Base-by-base conservation (phyloP, 2,113 vertebrate species). In the Eurystomus gularis region DNA sequence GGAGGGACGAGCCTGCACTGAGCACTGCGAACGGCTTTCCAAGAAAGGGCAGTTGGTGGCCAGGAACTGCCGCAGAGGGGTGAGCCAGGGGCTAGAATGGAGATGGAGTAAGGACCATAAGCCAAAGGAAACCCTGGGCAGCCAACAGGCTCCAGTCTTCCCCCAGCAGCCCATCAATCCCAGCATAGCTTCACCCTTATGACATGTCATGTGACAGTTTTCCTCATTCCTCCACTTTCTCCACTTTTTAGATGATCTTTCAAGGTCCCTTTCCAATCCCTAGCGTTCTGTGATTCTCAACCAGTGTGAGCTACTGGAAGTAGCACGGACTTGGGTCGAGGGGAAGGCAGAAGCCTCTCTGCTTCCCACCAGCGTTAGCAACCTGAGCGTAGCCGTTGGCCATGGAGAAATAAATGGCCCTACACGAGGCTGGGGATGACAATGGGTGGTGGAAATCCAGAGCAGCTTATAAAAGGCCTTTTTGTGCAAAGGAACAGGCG, bases 201-300 rank as follows among this genome's bases (percentile, higher is more conserved):
- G 6, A 11, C 19, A 2, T 0, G 0, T 6, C 4, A 13, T 0
- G 4, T 10, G 83, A 35, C 10, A 1, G 11, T 55, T 39, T 69
- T 39, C n/a, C 60, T 39, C 78, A 5, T 17, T 60, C 29, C 71
- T 70, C 37, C n/a, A 5, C 70, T 49, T 46, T 24, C 65, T 6
- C 77, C n/a, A n/a, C n/a, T n/a, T n/a, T n/a, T n/a, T n/a, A n/a
- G n/a, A n/a, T n/a, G n/a, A n/a, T n/a, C n/a, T n/a, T n/a, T n/a
- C n/a, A n/a, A n/a, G n/a, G n/a, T n/a, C n/a, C n/a, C n/a, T n/a
- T n/a, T n/a, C n/a, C n/a, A n/a, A n/a, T n/a, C n/a, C n/a, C n/a
- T n/a, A n/a, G n/a, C n/a, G n/a, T n/a, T n/a, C n/a, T n/a, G n/a
- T n/a, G n/a, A n/a, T 44, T 23, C 65, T 6, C 77, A 21, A 23